Conservation (phyloP, 1,140 invertebrate genomes). For the Heliconius eleuchia region DNA sequence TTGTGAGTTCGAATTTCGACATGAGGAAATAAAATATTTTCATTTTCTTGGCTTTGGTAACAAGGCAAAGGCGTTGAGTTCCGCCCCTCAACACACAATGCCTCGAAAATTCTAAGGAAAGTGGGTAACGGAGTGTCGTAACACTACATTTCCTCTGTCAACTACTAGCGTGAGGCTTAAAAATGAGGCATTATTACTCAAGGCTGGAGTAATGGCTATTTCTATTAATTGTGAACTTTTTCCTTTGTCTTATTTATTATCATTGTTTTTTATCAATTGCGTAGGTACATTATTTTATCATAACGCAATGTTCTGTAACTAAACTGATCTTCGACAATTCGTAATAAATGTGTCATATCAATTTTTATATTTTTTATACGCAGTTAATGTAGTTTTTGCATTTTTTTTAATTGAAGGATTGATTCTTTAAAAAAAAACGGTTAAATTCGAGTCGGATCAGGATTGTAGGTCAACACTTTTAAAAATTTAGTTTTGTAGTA, state of each 20-base stretch:
- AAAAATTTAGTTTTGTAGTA: too few relatives aligned
- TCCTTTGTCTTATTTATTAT: slow-evolving; percentile 6
- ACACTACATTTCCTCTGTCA: neutral
- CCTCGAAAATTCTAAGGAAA: neutral
- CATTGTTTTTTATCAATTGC: slow-evolving; percentile 1
- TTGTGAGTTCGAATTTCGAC: neutral
- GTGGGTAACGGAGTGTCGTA: neutral
- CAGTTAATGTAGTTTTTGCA: neutral
- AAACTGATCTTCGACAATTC: neutral
- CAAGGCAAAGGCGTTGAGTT: too few relatives aligned
- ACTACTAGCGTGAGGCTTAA: neutral
- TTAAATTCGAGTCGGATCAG: too few relatives aligned
- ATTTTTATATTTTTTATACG: neutral
- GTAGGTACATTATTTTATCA: neutral
- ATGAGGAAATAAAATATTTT: neutral
- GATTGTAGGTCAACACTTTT: too few relatives aligned
- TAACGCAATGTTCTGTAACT: neutral
- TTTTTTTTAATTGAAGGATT: neutral
- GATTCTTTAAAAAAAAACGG: too few relatives aligned
- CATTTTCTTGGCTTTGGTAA: too few relatives aligned
- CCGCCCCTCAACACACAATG: too few relatives aligned
- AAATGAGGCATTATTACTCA: neutral
- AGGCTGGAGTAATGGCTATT: neutral
- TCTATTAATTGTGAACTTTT: neutral
- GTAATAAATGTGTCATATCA: neutral